Percentiles rank a stretch among this genome's conserved stretches.
phyloP scores from a whole-genome alignment of 2,888 invertebrate species.

The Globia sparganii region DNA sequence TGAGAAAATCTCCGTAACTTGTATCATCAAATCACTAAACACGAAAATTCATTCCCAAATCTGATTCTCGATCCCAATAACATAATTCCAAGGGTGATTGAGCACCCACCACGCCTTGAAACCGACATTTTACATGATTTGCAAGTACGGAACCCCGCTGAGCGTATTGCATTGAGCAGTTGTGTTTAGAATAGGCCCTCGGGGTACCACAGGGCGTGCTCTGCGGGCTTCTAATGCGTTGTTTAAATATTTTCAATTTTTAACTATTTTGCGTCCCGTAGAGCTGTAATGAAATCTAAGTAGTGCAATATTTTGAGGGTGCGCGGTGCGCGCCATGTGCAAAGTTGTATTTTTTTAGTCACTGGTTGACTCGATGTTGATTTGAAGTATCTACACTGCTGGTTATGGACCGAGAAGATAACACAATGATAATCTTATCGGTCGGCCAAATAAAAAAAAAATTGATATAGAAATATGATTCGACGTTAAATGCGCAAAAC shows the following conservation, averaged over 20 bases:
- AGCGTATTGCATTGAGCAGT: constrained; percentile 78
- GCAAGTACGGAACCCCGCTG: constrained; percentile 72
- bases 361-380: not conserved
- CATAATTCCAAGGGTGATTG: constrained; percentile 65
- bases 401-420: too few species aligned
- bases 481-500: too few species aligned
- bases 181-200: constrained; percentile 66
- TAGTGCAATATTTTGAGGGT: constrained; percentile 48
- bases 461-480: not conserved
- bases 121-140: constrained; percentile 69
- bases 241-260: constrained; percentile 71
- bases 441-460: not conserved
- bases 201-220: constrained; percentile 86
- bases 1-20: constrained; percentile 4
- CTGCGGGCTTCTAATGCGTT: constrained; percentile 80
- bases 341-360: not conserved
- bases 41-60: constrained; percentile 60
- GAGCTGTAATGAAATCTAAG: constrained; percentile 68
- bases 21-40: constrained; percentile 42
- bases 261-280: constrained; percentile 70
- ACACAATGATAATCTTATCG: not conserved
- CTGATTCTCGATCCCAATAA: constrained; percentile 62
- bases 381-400: not conserved
- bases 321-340: constrained; percentile 1
- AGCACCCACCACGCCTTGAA: constrained; percentile 68